Evolutionary conservation across 2,113 vertebrate genomes (phyloP).

Genomic region (Lipotes vexillifer): DNA sequence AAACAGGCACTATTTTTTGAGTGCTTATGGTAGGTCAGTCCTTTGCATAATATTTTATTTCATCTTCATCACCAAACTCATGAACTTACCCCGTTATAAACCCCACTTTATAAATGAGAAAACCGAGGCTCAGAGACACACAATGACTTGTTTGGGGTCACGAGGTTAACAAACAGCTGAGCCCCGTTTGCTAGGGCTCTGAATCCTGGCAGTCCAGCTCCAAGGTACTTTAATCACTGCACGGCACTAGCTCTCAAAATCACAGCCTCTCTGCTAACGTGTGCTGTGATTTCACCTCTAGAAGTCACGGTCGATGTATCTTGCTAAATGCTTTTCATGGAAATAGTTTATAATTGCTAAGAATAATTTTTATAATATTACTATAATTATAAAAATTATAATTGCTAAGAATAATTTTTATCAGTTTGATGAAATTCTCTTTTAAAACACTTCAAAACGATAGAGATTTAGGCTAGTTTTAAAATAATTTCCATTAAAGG

Average conservation of each 20-base stretch:
- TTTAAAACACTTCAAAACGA: constrained; percentile 42
- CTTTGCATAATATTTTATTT: neutral
- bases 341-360: neutral
- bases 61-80: neutral
- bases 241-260: too few relatives aligned
- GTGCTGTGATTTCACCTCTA: rapidly evolving
- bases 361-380: neutral
- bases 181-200: neutral
- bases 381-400: neutral
- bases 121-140: neutral
- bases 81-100: neutral
- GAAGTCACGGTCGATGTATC: neutral
- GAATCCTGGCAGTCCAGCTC: neutral
- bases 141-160: neutral
- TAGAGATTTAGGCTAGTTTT: neutral
- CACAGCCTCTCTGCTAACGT: neutral
- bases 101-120: neutral
- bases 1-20: neutral
- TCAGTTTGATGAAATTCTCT: constrained; percentile 2
- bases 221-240: rapidly evolving
- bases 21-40: neutral
- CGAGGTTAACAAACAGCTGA: neutral
- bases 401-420: neutral
- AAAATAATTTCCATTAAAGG: constrained; percentile 37
- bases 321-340: neutral